Conservation (phyloP, 2,113 vertebrate species). For the Peromyscus polionotus region DNA sequence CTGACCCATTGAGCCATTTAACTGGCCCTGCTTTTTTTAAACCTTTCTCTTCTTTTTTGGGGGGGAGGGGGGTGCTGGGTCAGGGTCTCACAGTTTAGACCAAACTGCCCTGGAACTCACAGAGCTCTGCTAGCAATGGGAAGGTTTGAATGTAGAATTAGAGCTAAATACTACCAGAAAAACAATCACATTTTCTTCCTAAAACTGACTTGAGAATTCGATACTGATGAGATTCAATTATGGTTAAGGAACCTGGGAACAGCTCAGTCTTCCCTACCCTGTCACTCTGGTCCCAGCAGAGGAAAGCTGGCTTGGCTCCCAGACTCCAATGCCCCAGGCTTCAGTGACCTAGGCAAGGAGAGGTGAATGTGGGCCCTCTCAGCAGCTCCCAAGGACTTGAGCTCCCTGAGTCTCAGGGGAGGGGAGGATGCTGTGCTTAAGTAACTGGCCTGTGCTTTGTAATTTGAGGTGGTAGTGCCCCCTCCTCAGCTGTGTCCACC, state of each 20-base stretch:
- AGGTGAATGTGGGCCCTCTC: not conserved
- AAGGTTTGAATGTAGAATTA: slow-evolving; percentile 41
- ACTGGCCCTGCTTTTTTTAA: too few species aligned
- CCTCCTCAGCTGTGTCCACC: not conserved
- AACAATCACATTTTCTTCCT: slow-evolving; percentile 33
- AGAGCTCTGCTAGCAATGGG: not conserved
- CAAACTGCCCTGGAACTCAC: not conserved
- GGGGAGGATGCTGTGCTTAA: not conserved
- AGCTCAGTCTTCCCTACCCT: not conserved
- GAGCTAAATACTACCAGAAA: slow-evolving; percentile 37
- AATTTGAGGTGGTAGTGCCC: not conserved
- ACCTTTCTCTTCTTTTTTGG: too few species aligned
- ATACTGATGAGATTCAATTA: slow-evolving; percentile 48
- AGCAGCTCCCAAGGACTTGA: not conserved
- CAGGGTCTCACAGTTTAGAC: not conserved
- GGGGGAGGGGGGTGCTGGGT: not conserved
- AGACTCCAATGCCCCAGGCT: slow-evolving; percentile 9
- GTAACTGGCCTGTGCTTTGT: not conserved
- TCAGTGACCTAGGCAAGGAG: not conserved
- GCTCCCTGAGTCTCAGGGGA: not conserved
- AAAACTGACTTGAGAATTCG: slow-evolving; percentile 53
- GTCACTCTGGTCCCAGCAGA: not conserved
- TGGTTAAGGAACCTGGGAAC: slow-evolving; percentile 1
- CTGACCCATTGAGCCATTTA: not conserved
- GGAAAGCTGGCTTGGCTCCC: slow-evolving; percentile 30